Evolutionary conservation across 2,888 invertebrate genomes (phyloP), one percentile per base, ranked within the genome.

Genomic region (Nudaria mundana): DNA sequence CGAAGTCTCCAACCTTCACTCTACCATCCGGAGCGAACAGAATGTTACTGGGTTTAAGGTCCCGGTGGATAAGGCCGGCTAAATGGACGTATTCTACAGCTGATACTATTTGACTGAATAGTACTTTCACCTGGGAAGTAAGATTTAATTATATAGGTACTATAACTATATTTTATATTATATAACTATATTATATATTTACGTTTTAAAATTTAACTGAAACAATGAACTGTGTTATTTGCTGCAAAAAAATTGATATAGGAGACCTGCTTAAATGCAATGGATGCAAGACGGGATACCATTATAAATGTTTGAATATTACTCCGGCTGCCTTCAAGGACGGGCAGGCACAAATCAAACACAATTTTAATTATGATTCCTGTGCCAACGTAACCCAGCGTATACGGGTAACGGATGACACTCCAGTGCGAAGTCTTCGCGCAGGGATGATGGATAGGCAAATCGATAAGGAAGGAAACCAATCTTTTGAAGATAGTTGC

Each of bases 1-100:
- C 99, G 85, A 99, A 99, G 86, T 99, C 99, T 0, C 99, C 99
- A 38, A 99, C 95, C 90, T 99, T 99, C 5, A 99, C 93, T 2
- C 74, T 56, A 0, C 96, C 96, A 76, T 98, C 96, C 52, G 93
- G 90, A 0, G 97, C 95, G 80, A 99, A 98, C 82, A 99, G 97
- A 18, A 85, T 82, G 47, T 81, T 85, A 41, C 79, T 85, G 63
- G 95, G 96, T 89, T 99, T 99, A 24, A 99, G 90, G 82, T 99
- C 99, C 31, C 99, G 91, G 76, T 99, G 99, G 74, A 99, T 99
- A 0, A 98, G 91, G 0, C 97, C 97, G 52, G 94, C 94, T 0
- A 93, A 81, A 81, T 99, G 99, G 0, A 99, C 96, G 85, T 99
- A 99, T 54, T 97, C 96, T 2, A 99, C 98, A 0, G 98, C 99